A percentile compares a stretch with the other conserved stretches of the same genome.
These are phyloP conservation scores for Ichneumoninae sp. DNA, from an alignment of 2,888 invertebrate genomes.

Conservation along the genomic window DNA sequence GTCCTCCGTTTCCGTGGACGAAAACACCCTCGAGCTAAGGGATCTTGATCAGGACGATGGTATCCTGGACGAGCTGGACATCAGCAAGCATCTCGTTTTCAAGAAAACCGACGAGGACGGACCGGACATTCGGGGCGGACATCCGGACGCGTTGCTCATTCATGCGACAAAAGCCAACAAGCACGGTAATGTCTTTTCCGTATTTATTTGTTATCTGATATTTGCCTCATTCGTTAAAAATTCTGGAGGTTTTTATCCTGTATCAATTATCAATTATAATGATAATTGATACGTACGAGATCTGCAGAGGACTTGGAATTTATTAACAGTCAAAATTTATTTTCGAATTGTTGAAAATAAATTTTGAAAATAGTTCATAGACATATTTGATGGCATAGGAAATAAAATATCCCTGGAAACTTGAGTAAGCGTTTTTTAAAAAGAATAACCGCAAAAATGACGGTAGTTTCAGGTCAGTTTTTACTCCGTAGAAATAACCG, in stretches of 20 bases:
- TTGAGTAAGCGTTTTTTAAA: too few relatives aligned
- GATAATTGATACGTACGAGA: background rate
- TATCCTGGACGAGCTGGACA: conserved; percentile 91
- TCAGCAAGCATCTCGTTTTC: conserved; percentile 91
- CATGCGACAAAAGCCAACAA: conserved; percentile 98
- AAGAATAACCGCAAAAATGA: too few relatives aligned
- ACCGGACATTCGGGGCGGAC: conserved; percentile 96
- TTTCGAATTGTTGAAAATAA: background rate
- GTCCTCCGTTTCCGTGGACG: conserved; percentile 81
- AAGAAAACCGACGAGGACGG: conserved; percentile 94
- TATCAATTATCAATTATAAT: background rate
- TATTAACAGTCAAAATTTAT: background rate
- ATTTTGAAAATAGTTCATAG: background rate
- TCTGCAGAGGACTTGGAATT: background rate
- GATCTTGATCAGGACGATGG: conserved; percentile 73
- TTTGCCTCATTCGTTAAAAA: background rate
- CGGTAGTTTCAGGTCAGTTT: too few relatives aligned
- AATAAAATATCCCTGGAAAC: background rate
- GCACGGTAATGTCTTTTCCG: conserved; percentile 86
- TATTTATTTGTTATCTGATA: conserved; percentile 13
- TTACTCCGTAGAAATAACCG: too few relatives aligned
- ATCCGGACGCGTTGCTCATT: conserved; percentile 96
- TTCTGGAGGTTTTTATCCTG: background rate
- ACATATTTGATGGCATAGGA: background rate
- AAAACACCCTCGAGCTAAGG: conserved; percentile 75